Evolutionary conservation across 2,113 vertebrate genomes (phyloP).

Genomic region (Syngnathus typhle): DNA sequence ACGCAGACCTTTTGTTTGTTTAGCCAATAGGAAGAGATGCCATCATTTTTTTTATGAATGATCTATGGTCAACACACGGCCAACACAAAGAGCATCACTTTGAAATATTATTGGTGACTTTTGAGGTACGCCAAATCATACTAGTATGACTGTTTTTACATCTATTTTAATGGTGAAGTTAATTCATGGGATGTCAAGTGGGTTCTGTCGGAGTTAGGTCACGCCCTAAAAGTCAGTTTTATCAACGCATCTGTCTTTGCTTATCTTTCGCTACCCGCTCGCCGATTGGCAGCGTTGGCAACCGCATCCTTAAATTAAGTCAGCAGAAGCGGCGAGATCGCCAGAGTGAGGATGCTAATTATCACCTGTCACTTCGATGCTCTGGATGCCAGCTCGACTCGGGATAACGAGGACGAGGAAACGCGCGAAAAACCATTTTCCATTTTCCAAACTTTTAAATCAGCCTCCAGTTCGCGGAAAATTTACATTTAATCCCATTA

Average conservation of each 20-base stretch:
- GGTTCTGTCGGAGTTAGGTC: constrained; percentile 1
- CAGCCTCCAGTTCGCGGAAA: neutral
- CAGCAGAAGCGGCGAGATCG: neutral
- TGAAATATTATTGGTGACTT: neutral
- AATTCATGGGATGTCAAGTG: neutral
- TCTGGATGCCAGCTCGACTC: constrained; percentile 8
- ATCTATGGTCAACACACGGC: neutral
- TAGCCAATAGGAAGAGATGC: neutral
- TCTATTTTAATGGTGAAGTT: neutral
- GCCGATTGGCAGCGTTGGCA: constrained; percentile 3
- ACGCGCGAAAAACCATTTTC: neutral
- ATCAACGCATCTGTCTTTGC: neutral
- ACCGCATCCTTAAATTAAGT: neutral
- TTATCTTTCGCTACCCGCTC: neutral
- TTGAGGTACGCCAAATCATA: neutral
- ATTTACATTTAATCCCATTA: neutral
- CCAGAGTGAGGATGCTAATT: neutral
- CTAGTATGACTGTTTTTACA: neutral
- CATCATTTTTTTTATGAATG: constrained; percentile 3
- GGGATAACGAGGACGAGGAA: neutral
- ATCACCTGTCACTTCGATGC: constrained; percentile 9
- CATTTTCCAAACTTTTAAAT: neutral
- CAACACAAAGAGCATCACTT: neutral
- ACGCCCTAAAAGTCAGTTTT: constrained; percentile 5
- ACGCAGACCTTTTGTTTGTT: neutral